Evolutionary conservation across 2,113 vertebrate species (phyloP).

Genomic region (Eulemur rufifrons): DNA sequence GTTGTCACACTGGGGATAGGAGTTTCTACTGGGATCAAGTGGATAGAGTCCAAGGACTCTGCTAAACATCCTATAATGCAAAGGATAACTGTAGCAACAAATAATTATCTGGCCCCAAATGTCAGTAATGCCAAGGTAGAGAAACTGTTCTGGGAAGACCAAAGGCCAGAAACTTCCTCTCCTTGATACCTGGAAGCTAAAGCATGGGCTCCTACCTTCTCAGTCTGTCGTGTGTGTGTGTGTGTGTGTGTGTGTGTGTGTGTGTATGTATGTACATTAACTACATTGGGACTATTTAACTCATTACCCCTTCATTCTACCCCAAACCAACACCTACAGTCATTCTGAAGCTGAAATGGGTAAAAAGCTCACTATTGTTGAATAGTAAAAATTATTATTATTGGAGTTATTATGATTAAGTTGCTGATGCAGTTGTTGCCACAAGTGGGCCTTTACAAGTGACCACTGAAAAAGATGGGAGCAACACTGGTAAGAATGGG

Average conservation of each 20-base stretch:
- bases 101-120: background rate
- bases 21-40: background rate
- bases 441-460: background rate
- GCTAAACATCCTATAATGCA: background rate
- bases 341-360: slow-evolving; percentile 9
- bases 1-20: background rate
- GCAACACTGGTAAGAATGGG: background rate
- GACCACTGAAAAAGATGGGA: background rate
- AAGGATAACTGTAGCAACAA: background rate
- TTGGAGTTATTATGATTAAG: background rate
- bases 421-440: background rate
- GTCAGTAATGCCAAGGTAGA: background rate
- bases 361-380: background rate
- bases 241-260: background rate
- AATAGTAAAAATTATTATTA: background rate
- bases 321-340: background rate
- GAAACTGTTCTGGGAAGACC: background rate
- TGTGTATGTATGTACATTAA: background rate
- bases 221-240: background rate
- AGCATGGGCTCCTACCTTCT: background rate
- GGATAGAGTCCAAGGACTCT: background rate
- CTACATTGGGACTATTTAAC: background rate
- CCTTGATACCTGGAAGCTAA: background rate
- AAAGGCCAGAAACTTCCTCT: background rate
- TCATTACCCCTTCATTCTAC: background rate